Base-by-base conservation (phyloP, 2,113 vertebrate species). In the Tretioscincus oriximinensis region DNA sequence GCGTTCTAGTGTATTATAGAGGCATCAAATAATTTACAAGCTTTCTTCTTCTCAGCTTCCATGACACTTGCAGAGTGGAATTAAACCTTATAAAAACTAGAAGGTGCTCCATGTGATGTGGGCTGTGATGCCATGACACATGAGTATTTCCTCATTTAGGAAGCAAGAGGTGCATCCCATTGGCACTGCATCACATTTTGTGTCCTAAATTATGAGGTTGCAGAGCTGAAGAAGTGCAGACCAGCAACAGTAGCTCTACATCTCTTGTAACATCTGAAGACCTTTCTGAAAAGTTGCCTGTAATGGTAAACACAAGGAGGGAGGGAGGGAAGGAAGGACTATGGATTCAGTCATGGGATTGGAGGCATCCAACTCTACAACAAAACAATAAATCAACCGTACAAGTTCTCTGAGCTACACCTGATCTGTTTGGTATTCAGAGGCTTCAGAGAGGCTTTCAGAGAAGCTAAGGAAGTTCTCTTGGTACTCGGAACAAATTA, bases 341-440 rank as follows among this genome's bases (percentile, higher is more conserved):
- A 70, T 68, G 74, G 35, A 81, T 90, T 80, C 77, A 88, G 71
- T 81, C 87, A 84, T 2, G n/a, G 77, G 86, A 82, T 88, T 76
- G 85, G 82, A 67, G 49, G 84, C 81, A 47, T n/a, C 73, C 60
- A 4, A 82, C 81, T 20, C 84, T 64, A 41, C 0, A 1, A 76
- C 69, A 82, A 61, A 73, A 41, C 4, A 21, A 18, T 12, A 7
- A 10, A 7, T 29, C 35, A 29, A 29, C n/a, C 21, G 7, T 11
- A 26, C 21, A 63, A 24, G 28, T 26, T 21, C 68, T 77, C 54
- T 47, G 29, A 71, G 84, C 86, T 93, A 96, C 92, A 96, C 95
- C 84, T 96, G 95, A 88, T 96, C 95, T 1, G 95, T 96, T 87
- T 96, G 95, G 82, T 96, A 93, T 61, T 94, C 95, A 0, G 95